Percentiles rank a stretch among this genome's conserved stretches.
Conservation (phyloP, 2,113 vertebrate genomes). For the Anthoscopus minutus region DNA sequence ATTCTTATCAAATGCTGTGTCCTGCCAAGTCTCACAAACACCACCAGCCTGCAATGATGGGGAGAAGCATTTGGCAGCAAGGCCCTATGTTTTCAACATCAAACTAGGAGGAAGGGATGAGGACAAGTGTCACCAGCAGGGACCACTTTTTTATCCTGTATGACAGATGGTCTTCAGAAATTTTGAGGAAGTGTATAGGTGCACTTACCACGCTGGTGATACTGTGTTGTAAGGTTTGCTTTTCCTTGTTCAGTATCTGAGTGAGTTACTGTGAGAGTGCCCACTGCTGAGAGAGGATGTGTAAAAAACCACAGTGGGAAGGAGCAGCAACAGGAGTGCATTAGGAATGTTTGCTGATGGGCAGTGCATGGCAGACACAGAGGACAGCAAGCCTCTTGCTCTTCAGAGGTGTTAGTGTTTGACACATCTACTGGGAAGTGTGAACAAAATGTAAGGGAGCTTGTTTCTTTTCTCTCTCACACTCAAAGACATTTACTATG, state of each 20-base stretch:
- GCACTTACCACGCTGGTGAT: not conserved
- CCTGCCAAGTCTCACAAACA: constrained; percentile 9
- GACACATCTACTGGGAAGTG: constrained; percentile 1
- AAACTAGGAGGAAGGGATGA: not conserved
- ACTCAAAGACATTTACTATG: not conserved
- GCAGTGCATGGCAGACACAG: not conserved
- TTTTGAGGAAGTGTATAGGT: not conserved
- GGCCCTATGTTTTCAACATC: not conserved
- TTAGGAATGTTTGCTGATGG: not conserved
- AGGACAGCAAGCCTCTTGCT: not conserved
- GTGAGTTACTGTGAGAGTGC: not conserved
- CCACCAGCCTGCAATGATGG: not conserved
- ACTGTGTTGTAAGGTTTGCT: not conserved
- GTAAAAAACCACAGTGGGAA: not conserved
- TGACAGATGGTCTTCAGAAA: not conserved
- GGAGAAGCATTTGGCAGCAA: constrained; percentile 4
- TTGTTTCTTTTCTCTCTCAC: not conserved
- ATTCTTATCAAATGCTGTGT: constrained; percentile 37
- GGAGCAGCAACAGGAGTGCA: not conserved
- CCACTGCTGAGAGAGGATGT: not conserved
- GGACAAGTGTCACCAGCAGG: not conserved
- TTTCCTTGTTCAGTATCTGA: not conserved
- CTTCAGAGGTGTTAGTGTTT: constrained; percentile 21
- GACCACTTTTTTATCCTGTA: not conserved
- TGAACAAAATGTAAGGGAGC: constrained; percentile 18